Conservation (phyloP, 2,113 vertebrate species). For the Rana temporaria region DNA sequence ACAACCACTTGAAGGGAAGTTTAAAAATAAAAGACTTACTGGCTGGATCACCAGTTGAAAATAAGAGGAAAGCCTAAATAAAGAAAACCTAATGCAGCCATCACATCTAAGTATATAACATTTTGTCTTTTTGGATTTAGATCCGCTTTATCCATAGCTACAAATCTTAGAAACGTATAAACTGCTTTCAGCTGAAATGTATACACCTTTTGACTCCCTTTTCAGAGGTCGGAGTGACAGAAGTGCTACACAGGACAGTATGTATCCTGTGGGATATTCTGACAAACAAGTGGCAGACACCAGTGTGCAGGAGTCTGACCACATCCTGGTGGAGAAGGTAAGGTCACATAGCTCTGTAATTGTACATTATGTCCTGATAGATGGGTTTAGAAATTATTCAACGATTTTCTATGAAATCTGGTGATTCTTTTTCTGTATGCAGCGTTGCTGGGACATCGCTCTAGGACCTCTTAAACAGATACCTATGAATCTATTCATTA, state of each 20-base stretch:
- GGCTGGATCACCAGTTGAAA: too few relatives aligned
- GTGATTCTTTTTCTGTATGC: conserved; percentile 23
- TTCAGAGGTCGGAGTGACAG: conserved; percentile 80
- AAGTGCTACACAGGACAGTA: conserved; percentile 82
- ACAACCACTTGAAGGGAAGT: too few relatives aligned
- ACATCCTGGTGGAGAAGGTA: conserved; percentile 95
- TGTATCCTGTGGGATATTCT: conserved; percentile 90
- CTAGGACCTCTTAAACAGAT: conserved; percentile 96
- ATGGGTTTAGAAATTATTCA: background rate
- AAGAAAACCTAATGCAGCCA: too few relatives aligned
- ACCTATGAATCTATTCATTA: conserved; percentile 98
- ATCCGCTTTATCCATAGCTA: too few relatives aligned
- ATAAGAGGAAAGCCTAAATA: too few relatives aligned
- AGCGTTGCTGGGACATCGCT: conserved; percentile 98
- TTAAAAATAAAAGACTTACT: too few relatives aligned
- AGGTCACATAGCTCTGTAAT: background rate
- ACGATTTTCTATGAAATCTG: background rate
- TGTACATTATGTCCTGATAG: background rate
- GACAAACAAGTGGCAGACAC: conserved; percentile 93
- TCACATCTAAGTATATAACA: too few relatives aligned
- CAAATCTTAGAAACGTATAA: too few relatives aligned
- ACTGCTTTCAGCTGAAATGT: too few relatives aligned
- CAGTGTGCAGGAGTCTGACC: conserved; percentile 92
- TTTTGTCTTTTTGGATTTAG: too few relatives aligned
- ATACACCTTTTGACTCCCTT: background rate